Evolutionary conservation across 2,888 invertebrate genomes (phyloP).

Genomic region (Proisotoma minuta): DNA sequence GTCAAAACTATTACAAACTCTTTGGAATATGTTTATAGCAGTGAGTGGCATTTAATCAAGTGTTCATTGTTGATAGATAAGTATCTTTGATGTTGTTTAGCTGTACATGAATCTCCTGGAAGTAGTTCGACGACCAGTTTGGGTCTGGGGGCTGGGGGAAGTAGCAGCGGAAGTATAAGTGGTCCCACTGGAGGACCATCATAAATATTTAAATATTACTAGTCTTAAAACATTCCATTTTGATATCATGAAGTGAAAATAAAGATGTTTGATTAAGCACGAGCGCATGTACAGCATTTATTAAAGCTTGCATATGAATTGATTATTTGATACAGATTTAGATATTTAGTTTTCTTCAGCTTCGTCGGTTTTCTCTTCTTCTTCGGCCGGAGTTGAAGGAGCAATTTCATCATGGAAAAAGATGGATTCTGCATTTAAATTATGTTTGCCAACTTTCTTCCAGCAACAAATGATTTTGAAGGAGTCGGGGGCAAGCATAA

Average conservation of each 20-base stretch:
- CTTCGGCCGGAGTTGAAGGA: neutral
- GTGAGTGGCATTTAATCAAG: constrained; percentile 34
- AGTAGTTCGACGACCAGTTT: no score
- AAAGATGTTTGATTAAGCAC: no score
- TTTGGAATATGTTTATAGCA: constrained; percentile 88
- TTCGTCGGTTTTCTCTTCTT: neutral
- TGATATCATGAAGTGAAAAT: neutral
- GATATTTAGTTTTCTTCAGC: neutral
- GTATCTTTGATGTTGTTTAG: neutral
- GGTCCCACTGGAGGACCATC: no score
- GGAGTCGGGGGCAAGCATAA: constrained; percentile 68
- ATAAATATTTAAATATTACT: no score
- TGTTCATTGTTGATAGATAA: neutral
- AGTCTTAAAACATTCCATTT: no score
- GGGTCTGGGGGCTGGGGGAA: constrained; percentile 12
- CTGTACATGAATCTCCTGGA: neutral
- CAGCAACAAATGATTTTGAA: constrained; percentile 74
- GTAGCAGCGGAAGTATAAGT: constrained; percentile 3
- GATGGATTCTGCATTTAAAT: neutral
- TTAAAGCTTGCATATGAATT: no score
- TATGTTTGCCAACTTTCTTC: constrained; percentile 51
- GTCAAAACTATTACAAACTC: constrained; percentile 88
- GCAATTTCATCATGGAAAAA: neutral
- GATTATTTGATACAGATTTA: neutral
- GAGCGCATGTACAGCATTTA: no score